These are phyloP conservation scores for Onthophagus taurus DNA, from an alignment of 1,140 invertebrate genomes.

Conservation along the genomic window DNA sequence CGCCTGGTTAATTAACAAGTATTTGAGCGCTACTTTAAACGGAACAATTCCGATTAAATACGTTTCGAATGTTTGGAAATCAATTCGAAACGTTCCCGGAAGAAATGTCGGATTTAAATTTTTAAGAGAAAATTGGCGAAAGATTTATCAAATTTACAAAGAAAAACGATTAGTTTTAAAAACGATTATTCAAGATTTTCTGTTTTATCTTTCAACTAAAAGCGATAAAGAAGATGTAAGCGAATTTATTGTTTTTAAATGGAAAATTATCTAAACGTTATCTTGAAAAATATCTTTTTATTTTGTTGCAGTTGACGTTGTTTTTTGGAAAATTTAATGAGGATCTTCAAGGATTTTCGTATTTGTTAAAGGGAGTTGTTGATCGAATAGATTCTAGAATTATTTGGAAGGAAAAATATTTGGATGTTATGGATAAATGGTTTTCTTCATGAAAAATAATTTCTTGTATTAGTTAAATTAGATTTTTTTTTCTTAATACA, in stretches of 20 bases:
- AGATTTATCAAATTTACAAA: conserved; percentile 26
- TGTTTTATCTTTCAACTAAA: conserved; percentile 28
- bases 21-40: conserved; percentile 17
- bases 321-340: conserved; percentile 29
- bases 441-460: too few relatives aligned
- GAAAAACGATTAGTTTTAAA: conserved; percentile 28
- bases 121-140: conserved; percentile 30
- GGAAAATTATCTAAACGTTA: background rate
- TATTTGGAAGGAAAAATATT: conserved; percentile 27
- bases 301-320: conserved; percentile 22
- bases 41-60: conserved; percentile 31
- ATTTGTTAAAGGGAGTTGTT: conserved; percentile 27
- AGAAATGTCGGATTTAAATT: conserved; percentile 29
- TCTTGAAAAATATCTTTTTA: background rate
- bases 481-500: too few relatives aligned
- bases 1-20: conserved; percentile 34
- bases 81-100: conserved; percentile 29
- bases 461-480: too few relatives aligned
- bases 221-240: conserved; percentile 34
- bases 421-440: conserved; percentile 27
- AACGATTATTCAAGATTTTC: conserved; percentile 31
- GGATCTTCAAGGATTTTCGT: conserved; percentile 24
- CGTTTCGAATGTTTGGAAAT: conserved; percentile 31
- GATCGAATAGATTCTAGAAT: conserved; percentile 29
- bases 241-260: background rate